phyloP scores from a whole-genome alignment of 2,888 invertebrate species.

The Operophtera brumata region DNA sequence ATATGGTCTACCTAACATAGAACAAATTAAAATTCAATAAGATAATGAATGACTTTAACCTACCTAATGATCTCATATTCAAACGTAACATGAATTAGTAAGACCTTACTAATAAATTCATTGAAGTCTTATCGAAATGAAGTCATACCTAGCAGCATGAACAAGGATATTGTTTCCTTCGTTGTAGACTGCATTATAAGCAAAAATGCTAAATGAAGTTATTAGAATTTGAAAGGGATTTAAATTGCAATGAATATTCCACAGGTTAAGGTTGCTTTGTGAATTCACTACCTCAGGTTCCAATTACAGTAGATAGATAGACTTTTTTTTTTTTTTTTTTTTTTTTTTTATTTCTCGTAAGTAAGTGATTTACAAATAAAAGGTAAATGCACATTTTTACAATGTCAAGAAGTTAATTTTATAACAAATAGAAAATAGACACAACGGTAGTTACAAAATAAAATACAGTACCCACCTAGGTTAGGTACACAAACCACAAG shows the following conservation, averaged over 20 bases:
- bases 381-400: no score
- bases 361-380: no score
- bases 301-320: no score
- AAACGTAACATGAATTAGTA: constrained; percentile 5
- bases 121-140: constrained; percentile 6
- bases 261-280: not conserved
- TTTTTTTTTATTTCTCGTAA: no score
- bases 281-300: not conserved
- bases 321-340: no score
- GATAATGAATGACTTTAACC: constrained; percentile 7
- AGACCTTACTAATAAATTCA: constrained; percentile 20
- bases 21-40: not conserved
- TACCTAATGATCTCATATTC: constrained; percentile 2
- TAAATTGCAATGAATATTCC: not conserved
- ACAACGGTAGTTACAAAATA: no score
- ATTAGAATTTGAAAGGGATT: not conserved
- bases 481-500: no score
- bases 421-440: no score
- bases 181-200: not conserved
- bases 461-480: no score
- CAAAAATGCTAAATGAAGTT: no score
- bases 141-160: not conserved
- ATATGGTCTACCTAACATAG: not conserved
- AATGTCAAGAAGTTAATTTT: no score
- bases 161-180: not conserved